phyloP scores from a whole-genome alignment of 2,113 vertebrate species.

The Macrotis lagotis region DNA sequence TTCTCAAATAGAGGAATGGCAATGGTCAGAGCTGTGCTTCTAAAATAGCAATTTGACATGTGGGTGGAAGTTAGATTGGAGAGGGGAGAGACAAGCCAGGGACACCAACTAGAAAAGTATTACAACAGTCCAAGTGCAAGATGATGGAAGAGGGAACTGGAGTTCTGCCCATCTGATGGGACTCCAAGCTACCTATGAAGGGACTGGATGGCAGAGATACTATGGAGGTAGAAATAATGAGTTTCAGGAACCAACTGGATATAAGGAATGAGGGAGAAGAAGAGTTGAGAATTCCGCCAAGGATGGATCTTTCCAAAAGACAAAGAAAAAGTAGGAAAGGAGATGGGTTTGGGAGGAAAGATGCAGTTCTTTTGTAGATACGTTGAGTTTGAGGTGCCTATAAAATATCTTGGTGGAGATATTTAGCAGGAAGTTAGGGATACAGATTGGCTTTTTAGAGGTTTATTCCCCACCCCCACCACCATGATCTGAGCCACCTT shows the following conservation, averaged over 20 bases:
- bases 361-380: neutral
- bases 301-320: neutral
- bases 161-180: neutral
- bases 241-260: neutral
- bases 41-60: neutral
- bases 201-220: neutral
- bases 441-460: neutral
- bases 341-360: neutral
- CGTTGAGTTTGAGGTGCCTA: neutral
- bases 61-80: neutral
- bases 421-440: neutral
- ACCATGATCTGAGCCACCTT: neutral
- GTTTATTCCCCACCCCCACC: neutral
- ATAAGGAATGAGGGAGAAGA: neutral
- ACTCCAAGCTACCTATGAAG: too few relatives aligned
- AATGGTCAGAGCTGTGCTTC: neutral
- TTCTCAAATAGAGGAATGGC: neutral
- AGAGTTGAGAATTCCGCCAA: neutral
- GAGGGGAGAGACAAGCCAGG: neutral
- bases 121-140: neutral
- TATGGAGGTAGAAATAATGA: neutral
- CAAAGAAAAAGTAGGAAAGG: neutral
- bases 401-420: neutral
- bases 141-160: neutral
- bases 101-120: neutral